These are phyloP conservation scores for Saxidomus purpurata DNA, from an alignment of 1,140 invertebrate genomes.

Conservation along the genomic window DNA sequence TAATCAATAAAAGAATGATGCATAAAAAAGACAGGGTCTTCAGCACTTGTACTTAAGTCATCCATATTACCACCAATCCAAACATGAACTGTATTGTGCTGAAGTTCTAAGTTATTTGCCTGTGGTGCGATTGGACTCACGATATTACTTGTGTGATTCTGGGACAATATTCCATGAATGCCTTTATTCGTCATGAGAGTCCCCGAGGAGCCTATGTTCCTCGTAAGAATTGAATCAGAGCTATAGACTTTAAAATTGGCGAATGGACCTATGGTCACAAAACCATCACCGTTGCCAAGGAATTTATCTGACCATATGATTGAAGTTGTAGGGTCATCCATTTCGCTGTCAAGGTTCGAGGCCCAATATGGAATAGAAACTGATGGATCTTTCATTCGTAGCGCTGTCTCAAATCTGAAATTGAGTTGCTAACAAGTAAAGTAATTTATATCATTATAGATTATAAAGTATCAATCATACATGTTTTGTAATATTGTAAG, in stretches of 20 bases:
- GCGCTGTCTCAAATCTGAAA: slow-evolving; percentile 77
- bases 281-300: slow-evolving; percentile 85
- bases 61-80: slow-evolving; percentile 73
- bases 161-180: slow-evolving; percentile 47
- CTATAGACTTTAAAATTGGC: slow-evolving; percentile 68
- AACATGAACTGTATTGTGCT: slow-evolving; percentile 68
- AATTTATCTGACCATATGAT: slow-evolving; percentile 84
- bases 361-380: slow-evolving; percentile 86
- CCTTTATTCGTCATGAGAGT: slow-evolving; percentile 59
- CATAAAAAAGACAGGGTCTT: slow-evolving; percentile 73
- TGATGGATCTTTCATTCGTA: slow-evolving; percentile 68
- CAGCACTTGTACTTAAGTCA: slow-evolving; percentile 55
- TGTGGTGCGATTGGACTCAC: slow-evolving; percentile 61
- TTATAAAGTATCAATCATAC: too few species aligned
- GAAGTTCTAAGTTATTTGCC: slow-evolving; percentile 61
- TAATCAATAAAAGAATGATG: slow-evolving; percentile 85
- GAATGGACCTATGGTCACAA: slow-evolving; percentile 85
- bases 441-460: too few species aligned
- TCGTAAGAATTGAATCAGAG: slow-evolving; percentile 64
- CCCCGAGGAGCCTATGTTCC: slow-evolving; percentile 62
- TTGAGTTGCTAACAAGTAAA: too few species aligned
- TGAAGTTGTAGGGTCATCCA: slow-evolving; percentile 83
- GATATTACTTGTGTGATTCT: slow-evolving; percentile 62
- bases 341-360: slow-evolving; percentile 81
- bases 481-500: background rate